Conservation (phyloP, 1,140 invertebrate genomes). For the Asobara japonica region DNA sequence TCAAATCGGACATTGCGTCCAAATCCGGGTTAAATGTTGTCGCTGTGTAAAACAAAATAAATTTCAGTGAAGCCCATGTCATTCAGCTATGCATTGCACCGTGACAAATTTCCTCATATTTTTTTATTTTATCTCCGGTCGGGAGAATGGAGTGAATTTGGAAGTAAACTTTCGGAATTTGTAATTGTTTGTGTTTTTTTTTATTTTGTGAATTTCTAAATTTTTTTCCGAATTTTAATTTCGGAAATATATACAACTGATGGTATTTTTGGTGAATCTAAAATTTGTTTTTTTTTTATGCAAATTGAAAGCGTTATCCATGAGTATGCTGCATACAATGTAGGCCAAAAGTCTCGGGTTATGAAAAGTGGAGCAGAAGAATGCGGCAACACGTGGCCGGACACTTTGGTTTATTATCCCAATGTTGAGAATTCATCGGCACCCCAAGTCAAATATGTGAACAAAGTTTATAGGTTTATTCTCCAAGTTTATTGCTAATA, state of each 20-base stretch:
- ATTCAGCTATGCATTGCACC: conserved; percentile 4
- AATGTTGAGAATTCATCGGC: conserved; percentile 4
- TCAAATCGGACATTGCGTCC: conserved; percentile 23
- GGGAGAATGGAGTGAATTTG: too few relatives aligned
- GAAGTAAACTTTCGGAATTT: too few relatives aligned
- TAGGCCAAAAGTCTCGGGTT: neutral
- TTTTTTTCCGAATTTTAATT: too few relatives aligned
- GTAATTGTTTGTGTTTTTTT: too few relatives aligned
- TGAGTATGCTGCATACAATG: neutral
- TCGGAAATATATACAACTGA: too few relatives aligned
- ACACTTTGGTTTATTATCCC: conserved; percentile 19
- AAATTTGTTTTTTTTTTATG: too few relatives aligned
- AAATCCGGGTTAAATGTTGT: conserved; percentile 17
- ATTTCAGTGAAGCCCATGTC: conserved; percentile 6
- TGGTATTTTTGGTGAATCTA: too few relatives aligned
- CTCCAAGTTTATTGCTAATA: conserved; percentile 30
- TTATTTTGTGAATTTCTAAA: too few relatives aligned
- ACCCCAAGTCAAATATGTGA: neutral
- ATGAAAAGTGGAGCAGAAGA: neutral
- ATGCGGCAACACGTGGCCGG: conserved; percentile 25
- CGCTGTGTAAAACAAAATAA: conserved; percentile 13
- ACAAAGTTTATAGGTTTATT: conserved; percentile 26
- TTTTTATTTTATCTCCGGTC: neutral
- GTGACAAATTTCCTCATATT: conserved; percentile 1
- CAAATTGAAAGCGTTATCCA: neutral